These are phyloP conservation scores for Pimpla rufipes DNA, from an alignment of 2,888 invertebrate genomes.

Conservation along the genomic window DNA sequence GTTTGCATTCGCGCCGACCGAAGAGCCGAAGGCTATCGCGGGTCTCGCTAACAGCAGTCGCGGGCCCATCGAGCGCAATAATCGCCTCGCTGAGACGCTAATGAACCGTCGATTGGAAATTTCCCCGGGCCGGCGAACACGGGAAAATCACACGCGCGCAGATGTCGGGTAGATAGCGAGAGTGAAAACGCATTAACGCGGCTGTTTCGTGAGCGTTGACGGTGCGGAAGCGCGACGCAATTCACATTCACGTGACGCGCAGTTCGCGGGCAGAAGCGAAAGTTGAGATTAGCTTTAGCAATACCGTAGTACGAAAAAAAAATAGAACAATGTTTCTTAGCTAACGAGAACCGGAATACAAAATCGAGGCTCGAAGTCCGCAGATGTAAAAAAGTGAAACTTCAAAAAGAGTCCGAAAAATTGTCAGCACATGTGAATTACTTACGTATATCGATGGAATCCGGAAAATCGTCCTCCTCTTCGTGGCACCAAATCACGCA, in stretches of 20 bases:
- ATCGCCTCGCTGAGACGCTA: conserved; percentile 21
- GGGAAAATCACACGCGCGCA: background rate
- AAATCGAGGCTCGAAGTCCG: background rate
- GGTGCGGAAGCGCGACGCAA: conserved; percentile 6
- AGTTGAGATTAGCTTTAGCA: background rate
- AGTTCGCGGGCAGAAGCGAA: conserved; percentile 3
- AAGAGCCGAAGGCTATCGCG: background rate
- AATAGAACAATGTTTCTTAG: background rate
- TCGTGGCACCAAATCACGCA: conserved; percentile 6
- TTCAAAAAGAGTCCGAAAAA: no score
- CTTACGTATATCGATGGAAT: conserved; percentile 14
- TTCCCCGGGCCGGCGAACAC: conserved; percentile 15
- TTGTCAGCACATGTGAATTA: background rate
- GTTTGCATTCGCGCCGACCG: background rate
- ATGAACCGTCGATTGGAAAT: conserved; percentile 31
- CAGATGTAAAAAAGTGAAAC: background rate
- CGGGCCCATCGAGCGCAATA: conserved; percentile 13
- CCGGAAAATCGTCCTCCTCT: conserved; percentile 4
- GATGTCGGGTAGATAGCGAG: background rate
- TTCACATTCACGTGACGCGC: background rate
- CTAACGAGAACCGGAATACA: background rate
- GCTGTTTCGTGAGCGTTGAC: background rate
- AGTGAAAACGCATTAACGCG: conserved; percentile 5
- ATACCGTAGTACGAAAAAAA: background rate
- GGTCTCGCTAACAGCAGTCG: conserved; percentile 27